Conservation (phyloP, 2,113 vertebrate species). For the Melanerpes aurifrons region DNA sequence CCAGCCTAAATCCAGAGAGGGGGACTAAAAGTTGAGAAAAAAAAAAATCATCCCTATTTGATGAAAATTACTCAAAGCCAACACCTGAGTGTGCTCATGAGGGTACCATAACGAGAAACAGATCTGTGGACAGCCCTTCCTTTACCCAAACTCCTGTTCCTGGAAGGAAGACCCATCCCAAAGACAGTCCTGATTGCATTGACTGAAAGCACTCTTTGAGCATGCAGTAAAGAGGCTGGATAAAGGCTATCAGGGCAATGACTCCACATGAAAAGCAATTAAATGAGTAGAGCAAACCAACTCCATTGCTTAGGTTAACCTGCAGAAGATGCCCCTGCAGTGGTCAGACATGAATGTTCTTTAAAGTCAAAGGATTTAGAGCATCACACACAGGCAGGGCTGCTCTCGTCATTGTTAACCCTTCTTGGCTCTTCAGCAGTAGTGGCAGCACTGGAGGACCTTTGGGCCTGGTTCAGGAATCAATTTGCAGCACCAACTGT, state of each 20-base stretch:
- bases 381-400: not conserved
- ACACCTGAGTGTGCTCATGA: not conserved
- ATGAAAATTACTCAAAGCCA: not conserved
- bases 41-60: not conserved
- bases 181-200: slow-evolving; percentile 71
- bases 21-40: not conserved
- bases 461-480: not conserved
- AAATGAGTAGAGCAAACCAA: not conserved
- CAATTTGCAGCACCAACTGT: not conserved
- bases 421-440: not conserved
- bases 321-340: not conserved
- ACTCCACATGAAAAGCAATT: not conserved
- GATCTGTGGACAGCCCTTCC: slow-evolving; percentile 48
- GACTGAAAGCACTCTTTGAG: slow-evolving; percentile 39
- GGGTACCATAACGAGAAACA: not conserved
- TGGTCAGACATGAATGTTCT: not conserved
- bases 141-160: slow-evolving; percentile 70
- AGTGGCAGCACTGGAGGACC: not conserved
- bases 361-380: not conserved
- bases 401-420: not conserved
- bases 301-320: not conserved
- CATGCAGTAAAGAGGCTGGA: not conserved
- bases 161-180: slow-evolving; percentile 72
- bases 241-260: not conserved
- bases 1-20: not conserved